Base-by-base conservation (phyloP, 2,888 invertebrate species). In the Eudasyphora cyanicolor region DNA sequence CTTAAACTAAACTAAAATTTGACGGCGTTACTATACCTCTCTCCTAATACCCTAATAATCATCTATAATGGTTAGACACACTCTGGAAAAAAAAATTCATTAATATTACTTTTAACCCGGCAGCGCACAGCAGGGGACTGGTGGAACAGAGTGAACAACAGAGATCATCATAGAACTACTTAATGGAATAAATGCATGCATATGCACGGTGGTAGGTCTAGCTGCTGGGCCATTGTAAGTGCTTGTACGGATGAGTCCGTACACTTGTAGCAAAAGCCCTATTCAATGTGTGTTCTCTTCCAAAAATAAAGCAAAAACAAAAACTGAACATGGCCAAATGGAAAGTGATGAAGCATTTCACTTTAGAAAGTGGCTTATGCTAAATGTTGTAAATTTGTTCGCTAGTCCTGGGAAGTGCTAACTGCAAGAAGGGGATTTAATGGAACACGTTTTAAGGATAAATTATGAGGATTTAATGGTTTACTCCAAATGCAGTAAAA, bases 41-140 rank as follows among this genome's bases (percentile, higher is more conserved):
- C 19, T 51, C 45, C 1, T 24, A 27, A 6, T n/a, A 2, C 51
- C 19, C 10, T 60, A 27, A 4, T 73, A 75, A 71, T 70, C 51
- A 71, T 78, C 45, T 71, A 67, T 78, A 79, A 76, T 76, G 57
- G 35, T 76, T 57, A 27, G 12, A 24, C 57, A 51, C n/a, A 51
- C 21, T 10, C 5, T 21, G 38, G 32, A 64, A 57, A 67, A 21
- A 67, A 75, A 69, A 83, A 73, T 51, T 80, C 80, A 77, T 83
- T 80, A 80, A 77, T 83, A 80, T 74, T 83, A 71, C 45, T 82
- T 35, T 38, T 67, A 67, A 24, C 35, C n/a, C 38, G 45, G 49
- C 38, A 32, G 42, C 38, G n/a, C 27, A 14, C 0, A 27, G n/a
- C 57, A 12, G 4, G 24, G 35, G n/a, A n/a, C n/a, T n/a, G 21